Base-by-base conservation (phyloP, 2,888 invertebrate species). In the Drosophila eohydei region DNA sequence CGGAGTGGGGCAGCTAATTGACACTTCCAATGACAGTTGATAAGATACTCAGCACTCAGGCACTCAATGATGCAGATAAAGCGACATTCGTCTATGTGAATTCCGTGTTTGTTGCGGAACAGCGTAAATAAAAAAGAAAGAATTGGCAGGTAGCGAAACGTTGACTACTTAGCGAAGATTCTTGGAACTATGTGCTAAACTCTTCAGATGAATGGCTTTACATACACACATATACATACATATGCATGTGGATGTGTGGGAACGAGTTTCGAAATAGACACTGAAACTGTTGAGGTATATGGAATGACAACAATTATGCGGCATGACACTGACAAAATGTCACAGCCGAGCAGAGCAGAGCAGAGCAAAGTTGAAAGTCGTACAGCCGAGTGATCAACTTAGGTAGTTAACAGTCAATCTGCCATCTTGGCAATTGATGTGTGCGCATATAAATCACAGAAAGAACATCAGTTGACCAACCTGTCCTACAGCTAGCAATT, bases 261-360 rank as follows among this genome's bases (percentile, higher is more conserved):
- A 60, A 43, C 52, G 57, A 56, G 58, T 73, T 54, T 64, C 12
- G 61, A 44, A 51, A 76, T 61, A 62, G n/a, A 72, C 57, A 60
- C 38, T 28, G 4, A 67, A 59, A 55, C 71, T 51, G 58, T 34
- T 21, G 34, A 57, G 46, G 34, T 41, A 36, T 14, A 26, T 66
- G 36, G 44, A 50, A 70, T 55, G 80, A 72, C 70, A 84, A 84
- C 82, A 83, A 88, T 84, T 84, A 84, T 66, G 51, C 52, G 43
- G 61, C 88, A 84, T 88, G 83, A 84, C 83, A 83, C 44, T 72
- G 78, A 72, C 78, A 88, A 83, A 88, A 88, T 66, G 67, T 11
- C 14, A 48, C 34, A 12, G 36, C 38, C 50, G 26, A 30, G 30
- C 30, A 5, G 30, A 30, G 30, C 30, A 28, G 28, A 28, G 46